Evolutionary conservation across 2,113 vertebrate genomes (phyloP).

Genomic region (Zosterops hypoxanthus): DNA sequence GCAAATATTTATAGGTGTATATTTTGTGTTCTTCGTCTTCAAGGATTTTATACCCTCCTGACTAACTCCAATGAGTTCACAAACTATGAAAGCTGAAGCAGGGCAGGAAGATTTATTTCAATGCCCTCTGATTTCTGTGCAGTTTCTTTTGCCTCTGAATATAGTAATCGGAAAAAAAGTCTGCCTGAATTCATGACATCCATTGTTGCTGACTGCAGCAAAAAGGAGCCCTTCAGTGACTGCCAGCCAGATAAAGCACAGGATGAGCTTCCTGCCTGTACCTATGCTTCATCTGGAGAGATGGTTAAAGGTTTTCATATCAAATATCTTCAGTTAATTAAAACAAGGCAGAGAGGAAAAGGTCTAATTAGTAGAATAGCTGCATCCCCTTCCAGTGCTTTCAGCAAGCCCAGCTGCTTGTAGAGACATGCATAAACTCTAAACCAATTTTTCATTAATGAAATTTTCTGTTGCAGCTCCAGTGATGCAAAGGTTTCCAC

Average conservation of each 20-base stretch:
- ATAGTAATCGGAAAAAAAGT: not conserved
- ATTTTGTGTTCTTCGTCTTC: not conserved
- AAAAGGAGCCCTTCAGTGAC: not conserved
- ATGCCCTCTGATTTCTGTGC: not conserved
- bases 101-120: not conserved
- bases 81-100: fast-evolving
- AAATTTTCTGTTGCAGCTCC: not conserved
- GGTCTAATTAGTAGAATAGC: not conserved
- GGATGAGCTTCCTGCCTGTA: not conserved
- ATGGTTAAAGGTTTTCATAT: not conserved
- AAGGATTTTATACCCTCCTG: not conserved
- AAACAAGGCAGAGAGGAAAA: not conserved
- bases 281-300: not conserved
- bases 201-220: not conserved
- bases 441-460: not conserved
- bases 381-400: not conserved
- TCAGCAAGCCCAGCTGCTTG: not conserved
- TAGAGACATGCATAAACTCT: not conserved
- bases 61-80: not conserved
- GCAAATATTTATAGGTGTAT: not conserved
- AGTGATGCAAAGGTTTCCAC: not conserved
- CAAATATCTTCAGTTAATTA: constrained; percentile 20
- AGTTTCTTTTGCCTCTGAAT: not conserved
- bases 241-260: not conserved
- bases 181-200: not conserved